phyloP scores from a whole-genome alignment of 2,113 vertebrate genomes.

The Tapirus terrestris region DNA sequence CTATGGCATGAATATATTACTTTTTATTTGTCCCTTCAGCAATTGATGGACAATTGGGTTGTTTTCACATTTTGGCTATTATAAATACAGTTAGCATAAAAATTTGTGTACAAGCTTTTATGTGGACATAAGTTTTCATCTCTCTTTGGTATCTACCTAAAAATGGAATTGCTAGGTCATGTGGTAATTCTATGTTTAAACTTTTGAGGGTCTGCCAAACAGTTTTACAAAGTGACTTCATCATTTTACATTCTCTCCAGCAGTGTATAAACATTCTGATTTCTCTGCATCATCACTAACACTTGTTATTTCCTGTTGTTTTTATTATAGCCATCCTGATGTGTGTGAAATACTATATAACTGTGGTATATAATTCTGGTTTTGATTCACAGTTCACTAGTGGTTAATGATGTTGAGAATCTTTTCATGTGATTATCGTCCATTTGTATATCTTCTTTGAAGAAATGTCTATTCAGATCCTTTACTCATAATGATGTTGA shows the following conservation, averaged over 20 bases:
- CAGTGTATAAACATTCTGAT: neutral
- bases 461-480: neutral
- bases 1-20: neutral
- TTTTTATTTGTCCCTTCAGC: neutral
- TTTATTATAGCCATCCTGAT: neutral
- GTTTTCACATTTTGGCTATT: neutral
- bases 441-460: neutral
- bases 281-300: neutral
- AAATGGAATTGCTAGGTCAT: neutral
- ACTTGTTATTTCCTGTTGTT: neutral
- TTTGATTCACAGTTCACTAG: neutral
- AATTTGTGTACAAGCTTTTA: neutral
- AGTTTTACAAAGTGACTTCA: neutral
- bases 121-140: neutral
- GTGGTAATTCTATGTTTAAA: neutral
- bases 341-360: neutral
- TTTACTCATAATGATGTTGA: neutral
- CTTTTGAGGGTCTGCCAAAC: neutral
- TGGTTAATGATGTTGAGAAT: neutral
- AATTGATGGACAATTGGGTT: neutral
- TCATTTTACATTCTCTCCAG: neutral
- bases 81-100: neutral
- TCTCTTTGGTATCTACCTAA: neutral
- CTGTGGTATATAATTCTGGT: neutral
- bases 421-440: neutral